Conservation (phyloP, 2,113 vertebrate species). For the Actenoides lindsayi region DNA sequence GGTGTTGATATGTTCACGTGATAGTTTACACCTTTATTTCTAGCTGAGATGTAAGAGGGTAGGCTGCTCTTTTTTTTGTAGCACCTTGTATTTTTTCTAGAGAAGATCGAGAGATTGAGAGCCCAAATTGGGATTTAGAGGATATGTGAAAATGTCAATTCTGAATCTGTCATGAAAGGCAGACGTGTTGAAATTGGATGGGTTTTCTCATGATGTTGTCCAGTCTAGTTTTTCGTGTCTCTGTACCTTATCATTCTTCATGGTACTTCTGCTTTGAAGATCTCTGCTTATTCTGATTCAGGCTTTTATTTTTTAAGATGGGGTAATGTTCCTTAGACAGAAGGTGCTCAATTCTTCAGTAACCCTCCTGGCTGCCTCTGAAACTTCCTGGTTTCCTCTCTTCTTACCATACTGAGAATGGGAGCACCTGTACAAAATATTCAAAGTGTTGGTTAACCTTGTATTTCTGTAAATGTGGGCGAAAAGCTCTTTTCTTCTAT, state of each 20-base stretch:
- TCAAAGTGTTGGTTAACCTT: fast-evolving
- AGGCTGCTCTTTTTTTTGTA: fast-evolving
- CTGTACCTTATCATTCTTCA: fast-evolving
- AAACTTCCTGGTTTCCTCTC: fast-evolving
- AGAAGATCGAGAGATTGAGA: fast-evolving
- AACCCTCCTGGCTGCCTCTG: fast-evolving
- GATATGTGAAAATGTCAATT: fast-evolving
- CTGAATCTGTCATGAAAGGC: fast-evolving
- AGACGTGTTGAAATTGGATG: fast-evolving
- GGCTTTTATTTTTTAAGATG: background rate
- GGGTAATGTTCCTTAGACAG: background rate
- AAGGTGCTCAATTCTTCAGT: background rate
- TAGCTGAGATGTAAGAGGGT: fast-evolving
- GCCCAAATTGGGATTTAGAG: fast-evolving
- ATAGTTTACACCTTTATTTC: fast-evolving
- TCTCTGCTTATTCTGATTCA: fast-evolving
- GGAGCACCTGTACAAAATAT: fast-evolving
- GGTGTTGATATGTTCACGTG: fast-evolving
- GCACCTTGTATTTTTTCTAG: fast-evolving
- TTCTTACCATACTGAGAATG: fast-evolving
- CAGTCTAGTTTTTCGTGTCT: background rate
- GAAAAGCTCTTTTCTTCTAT: fast-evolving
- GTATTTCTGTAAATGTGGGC: fast-evolving
- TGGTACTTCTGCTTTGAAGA: background rate
- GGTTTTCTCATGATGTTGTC: fast-evolving